Evolutionary conservation across 2,797 vertebrate genomes (phyloP).

Genomic region (Danio aesculapii): DNA sequence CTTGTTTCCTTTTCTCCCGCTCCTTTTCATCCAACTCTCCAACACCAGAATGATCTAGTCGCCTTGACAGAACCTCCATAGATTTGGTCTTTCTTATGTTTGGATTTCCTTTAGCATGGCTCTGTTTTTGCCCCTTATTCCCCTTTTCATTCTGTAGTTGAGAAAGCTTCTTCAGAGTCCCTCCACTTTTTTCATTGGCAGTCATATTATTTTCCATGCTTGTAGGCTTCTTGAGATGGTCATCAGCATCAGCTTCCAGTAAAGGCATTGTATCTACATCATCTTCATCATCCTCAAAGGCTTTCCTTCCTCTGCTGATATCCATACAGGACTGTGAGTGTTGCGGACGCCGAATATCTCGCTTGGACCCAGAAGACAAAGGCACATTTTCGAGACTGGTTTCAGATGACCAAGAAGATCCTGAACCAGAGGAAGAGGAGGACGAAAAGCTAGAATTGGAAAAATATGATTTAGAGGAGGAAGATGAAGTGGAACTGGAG

Average conservation of each 20-base stretch:
- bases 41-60: slow-evolving; percentile 53
- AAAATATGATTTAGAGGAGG: slow-evolving; percentile 49
- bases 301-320: slow-evolving; percentile 68
- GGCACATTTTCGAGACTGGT: slow-evolving; percentile 66
- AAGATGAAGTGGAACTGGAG: slow-evolving; percentile 59
- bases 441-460: slow-evolving; percentile 67
- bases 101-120: slow-evolving; percentile 42
- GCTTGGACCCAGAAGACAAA: slow-evolving; percentile 52
- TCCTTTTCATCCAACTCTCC: slow-evolving; percentile 64
- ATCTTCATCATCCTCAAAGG: slow-evolving; percentile 69
- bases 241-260: slow-evolving; percentile 61
- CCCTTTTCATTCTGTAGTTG: slow-evolving; percentile 50
- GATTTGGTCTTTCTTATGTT: slow-evolving; percentile 81
- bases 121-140: slow-evolving; percentile 60
- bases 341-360: slow-evolving; percentile 54
- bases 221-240: slow-evolving; percentile 52
- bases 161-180: slow-evolving; percentile 55
- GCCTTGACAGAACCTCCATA: slow-evolving; percentile 77
- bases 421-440: slow-evolving; percentile 68
- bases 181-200: slow-evolving; percentile 50
- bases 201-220: slow-evolving; percentile 54
- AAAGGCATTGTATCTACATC: slow-evolving; percentile 71
- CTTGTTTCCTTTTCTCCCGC: slow-evolving; percentile 66
- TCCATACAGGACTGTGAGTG: slow-evolving; percentile 83
- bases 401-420: slow-evolving; percentile 74